Evolutionary conservation across 2,888 invertebrate species (phyloP), one percentile per base, ranked within the genome.

Genomic region (Drosophila phalerata): DNA sequence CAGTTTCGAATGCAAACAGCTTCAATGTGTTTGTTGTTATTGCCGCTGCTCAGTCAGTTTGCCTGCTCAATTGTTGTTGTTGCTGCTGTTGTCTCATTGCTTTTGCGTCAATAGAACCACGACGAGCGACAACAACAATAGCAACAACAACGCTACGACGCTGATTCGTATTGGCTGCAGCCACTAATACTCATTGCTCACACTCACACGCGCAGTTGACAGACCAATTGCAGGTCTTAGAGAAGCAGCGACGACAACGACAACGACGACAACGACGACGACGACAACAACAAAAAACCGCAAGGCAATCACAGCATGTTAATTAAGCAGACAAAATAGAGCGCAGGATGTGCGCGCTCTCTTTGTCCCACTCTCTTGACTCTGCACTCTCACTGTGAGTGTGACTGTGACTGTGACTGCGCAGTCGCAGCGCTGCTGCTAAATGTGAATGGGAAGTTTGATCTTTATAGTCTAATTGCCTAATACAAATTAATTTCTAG

Each of bases 171-270:
- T 85, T 86, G 85, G 85, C 88, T 86, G 85, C 88, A 86, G 70
- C 81, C 85, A 76, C 85, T 73, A 85, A 85, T 69, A 83, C 88
- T 85, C 83, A 86, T 85, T 85, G 83, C 85, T 69, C 87, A 55
- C 84, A 66, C 84, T 66, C 77, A 81, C 85, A 84, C 81, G 62
- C 72, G 60, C 82, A 76, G 70, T 66, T 64, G 82, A 62, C 90
- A 89, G 89, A 85, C 89, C 89, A 90, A 90, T 90, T 90, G 89
- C 88, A 83, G 76, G 79, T 82, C 76, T 79, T 82, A 79, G 85
- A 80, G 76, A 66, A 72, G 66, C 71, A 67, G 67, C 69, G 43
- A 37, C 69, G 17, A 17, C 63, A 11, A 47, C 58, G 45, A 71
- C 57, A 52, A 72, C 58, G 57, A 25, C 43, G 67, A 60, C 55